Evolutionary conservation across 2,113 vertebrate species (phyloP).

Genomic region (Bufo gargarizans): DNA sequence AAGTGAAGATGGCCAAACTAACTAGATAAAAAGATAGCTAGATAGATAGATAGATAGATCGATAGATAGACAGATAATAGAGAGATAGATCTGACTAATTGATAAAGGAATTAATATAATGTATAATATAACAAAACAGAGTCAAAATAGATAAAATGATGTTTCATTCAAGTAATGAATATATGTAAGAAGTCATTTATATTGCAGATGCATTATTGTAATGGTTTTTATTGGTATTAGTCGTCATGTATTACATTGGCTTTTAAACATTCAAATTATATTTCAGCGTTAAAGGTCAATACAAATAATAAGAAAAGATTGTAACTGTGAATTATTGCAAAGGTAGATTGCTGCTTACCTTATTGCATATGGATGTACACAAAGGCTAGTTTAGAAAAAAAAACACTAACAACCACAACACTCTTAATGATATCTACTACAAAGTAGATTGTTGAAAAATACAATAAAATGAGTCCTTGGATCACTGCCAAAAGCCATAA

Average conservation of each 20-base stretch:
- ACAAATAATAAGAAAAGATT: not conserved
- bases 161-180: not conserved
- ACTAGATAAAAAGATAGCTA: too few relatives aligned
- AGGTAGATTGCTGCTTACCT: not conserved
- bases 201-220: not conserved
- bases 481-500: not conserved
- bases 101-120: not conserved
- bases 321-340: not conserved
- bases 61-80: too few relatives aligned
- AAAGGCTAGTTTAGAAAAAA: not conserved
- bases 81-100: not conserved
- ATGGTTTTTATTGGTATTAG: not conserved
- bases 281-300: not conserved
- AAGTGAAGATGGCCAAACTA: too few relatives aligned
- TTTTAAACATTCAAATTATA: not conserved
- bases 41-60: too few relatives aligned
- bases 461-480: not conserved
- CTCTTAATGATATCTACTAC: not conserved
- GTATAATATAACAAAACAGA: not conserved
- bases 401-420: not conserved
- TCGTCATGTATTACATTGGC: not conserved
- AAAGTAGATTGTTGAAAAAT: not conserved
- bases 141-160: too few relatives aligned
- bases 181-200: not conserved
- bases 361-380: not conserved